Evolutionary conservation across 1,140 invertebrate genomes (phyloP), one percentile per base, ranked within the genome.

Genomic region (Drosophila eugracilis): DNA sequence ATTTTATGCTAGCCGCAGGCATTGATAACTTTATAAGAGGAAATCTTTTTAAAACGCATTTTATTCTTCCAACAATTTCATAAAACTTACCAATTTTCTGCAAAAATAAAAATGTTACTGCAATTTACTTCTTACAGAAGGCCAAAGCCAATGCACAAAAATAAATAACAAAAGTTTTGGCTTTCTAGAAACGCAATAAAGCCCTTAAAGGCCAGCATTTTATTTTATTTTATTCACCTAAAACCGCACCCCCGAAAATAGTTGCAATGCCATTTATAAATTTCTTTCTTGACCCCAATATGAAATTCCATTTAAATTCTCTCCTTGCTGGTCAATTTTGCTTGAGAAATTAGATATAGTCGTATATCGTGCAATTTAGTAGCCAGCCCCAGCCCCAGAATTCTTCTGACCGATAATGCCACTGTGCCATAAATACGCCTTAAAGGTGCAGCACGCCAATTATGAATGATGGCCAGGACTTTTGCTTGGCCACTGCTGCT

Each of bases 361-460:
- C n/a, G n/a, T n/a, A 45, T 53, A 47, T 73, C 55, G 47, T 71
- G 69, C 57, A 73, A 73, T 73, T 73, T 62, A 55, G 63, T 15
- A 41, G 17, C 36, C 21, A 32, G 63, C 22, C 30, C 36, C 17
- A 24, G 50, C 17, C 22, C 39, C 32, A 14, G 41, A 21, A 26
- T 45, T 45, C 42, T 26, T 21, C 42, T 26, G 59, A 24, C 45
- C 69, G 39, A 71, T 55, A 77, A 77, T 60, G 66, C 54, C 47
- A 37, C 58, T 28, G 48, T 57, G 73, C 50, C 78, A 81, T 73
- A 80, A 83, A 83, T 74, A 77, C 72, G 58, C 39, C 60, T 57
- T 60, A 74, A 67, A 75, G 78, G 83, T 81, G 83, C 84, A 83
- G 81, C 74, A 70, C 63, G 74, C 77, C 81, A 86, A 78, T 85